Evolutionary conservation across 2,113 vertebrate species (phyloP).

Genomic region (Amphiprion percula): DNA sequence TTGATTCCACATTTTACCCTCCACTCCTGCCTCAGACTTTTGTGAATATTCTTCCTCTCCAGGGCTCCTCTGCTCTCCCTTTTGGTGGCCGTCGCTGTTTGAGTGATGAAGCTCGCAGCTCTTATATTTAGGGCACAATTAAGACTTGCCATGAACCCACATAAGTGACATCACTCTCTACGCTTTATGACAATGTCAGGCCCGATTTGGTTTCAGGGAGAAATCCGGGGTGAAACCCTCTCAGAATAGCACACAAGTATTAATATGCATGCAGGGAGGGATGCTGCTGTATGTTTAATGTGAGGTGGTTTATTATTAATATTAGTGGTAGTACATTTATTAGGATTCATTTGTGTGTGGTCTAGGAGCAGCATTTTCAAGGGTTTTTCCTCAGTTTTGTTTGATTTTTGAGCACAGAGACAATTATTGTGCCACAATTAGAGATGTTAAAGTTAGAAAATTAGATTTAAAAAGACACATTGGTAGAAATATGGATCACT

Average conservation of each 20-base stretch:
- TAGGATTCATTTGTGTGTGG: neutral
- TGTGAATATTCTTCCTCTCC: conserved; percentile 13
- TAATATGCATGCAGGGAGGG: conserved; percentile 11
- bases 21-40: conserved; percentile 7
- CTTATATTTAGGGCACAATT: conserved; percentile 65
- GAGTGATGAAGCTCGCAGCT: conserved; percentile 17
- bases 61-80: neutral
- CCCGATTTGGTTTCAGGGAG: conserved; percentile 44
- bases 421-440: no score
- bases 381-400: no score
- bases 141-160: conserved; percentile 52
- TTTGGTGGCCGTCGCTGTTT: conserved; percentile 28
- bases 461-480: no score
- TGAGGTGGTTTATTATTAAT: neutral
- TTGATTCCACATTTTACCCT: conserved; percentile 43
- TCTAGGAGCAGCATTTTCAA: no score
- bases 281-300: neutral
- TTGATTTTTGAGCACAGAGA: no score
- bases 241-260: conserved; percentile 40
- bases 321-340: neutral
- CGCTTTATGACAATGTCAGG: conserved; percentile 61
- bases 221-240: conserved; percentile 48
- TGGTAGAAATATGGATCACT: no score
- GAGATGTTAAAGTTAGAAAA: no score
- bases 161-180: conserved; percentile 68